Evolutionary conservation across 2,113 vertebrate species (phyloP).

Genomic region (Phyllopteryx taeniolatus): DNA sequence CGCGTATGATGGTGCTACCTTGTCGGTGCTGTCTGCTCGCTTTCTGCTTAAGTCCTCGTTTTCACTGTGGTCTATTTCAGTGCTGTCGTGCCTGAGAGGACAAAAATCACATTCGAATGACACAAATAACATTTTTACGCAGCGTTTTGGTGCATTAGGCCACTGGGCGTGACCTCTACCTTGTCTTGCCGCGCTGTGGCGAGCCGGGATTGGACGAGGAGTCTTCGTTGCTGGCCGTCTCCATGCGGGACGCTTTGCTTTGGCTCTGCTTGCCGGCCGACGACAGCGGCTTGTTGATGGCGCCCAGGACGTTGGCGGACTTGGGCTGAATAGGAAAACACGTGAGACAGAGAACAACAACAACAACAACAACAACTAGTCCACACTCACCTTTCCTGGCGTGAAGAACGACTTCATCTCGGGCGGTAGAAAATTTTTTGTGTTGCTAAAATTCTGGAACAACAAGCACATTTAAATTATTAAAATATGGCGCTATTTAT

Average conservation of each 20-base stretch:
- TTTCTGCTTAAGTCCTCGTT: constrained; percentile 91
- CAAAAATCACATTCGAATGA: background rate
- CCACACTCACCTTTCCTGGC: constrained; percentile 85
- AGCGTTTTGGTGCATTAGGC: background rate
- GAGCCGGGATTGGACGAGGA: constrained; percentile 94
- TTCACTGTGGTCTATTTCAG: constrained; percentile 95
- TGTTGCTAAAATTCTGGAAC: constrained; percentile 95
- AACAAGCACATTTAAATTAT: background rate
- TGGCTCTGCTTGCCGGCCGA: constrained; percentile 94
- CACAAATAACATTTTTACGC: background rate
- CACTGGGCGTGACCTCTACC: constrained; percentile 56
- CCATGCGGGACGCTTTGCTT: constrained; percentile 95
- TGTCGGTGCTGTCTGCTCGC: constrained; percentile 64
- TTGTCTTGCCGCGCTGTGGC: constrained; percentile 92
- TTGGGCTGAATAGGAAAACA: constrained; percentile 80
- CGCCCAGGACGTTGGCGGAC: constrained; percentile 94
- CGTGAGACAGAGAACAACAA: background rate
- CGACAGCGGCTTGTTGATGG: constrained; percentile 95
- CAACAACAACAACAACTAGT: background rate
- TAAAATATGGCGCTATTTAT: background rate
- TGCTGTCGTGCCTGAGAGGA: constrained; percentile 80
- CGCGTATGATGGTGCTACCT: constrained; percentile 43
- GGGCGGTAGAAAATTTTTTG: constrained; percentile 95
- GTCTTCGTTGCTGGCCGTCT: constrained; percentile 95
- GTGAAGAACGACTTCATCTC: constrained; percentile 98